These are phyloP conservation scores for Coptodon rendalli DNA, from an alignment of 2,113 vertebrate species.

Conservation along the genomic window DNA sequence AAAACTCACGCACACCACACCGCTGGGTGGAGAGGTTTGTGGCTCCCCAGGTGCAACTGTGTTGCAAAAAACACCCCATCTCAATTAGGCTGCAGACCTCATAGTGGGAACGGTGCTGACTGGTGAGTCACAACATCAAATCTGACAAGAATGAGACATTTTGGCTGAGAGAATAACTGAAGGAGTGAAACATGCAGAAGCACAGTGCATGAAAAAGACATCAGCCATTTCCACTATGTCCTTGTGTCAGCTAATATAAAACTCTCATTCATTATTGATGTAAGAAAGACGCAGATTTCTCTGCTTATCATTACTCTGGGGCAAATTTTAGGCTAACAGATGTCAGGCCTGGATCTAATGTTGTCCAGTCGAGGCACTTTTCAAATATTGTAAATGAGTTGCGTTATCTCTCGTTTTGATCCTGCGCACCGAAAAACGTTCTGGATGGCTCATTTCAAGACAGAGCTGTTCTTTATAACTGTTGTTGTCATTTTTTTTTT, in stretches of 20 bases:
- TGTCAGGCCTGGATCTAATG: not conserved
- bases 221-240: conserved; percentile 28
- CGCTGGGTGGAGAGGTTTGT: not conserved
- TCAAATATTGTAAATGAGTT: not conserved
- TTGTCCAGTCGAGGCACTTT: not conserved
- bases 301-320: conserved; percentile 59
- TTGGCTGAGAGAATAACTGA: conserved; percentile 1
- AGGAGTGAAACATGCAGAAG: conserved; percentile 4
- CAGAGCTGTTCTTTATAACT: not conserved
- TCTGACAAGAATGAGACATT: conserved; percentile 26
- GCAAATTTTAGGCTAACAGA: conserved; percentile 55
- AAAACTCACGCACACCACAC: not conserved
- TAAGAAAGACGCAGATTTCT: conserved; percentile 68
- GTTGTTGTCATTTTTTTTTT: not conserved
- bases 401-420: not conserved
- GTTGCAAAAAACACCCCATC: conserved; percentile 1
- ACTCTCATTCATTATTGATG: conserved; percentile 81
- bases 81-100: not conserved
- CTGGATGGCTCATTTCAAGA: not conserved
- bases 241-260: conserved; percentile 64
- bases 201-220: conserved; percentile 31
- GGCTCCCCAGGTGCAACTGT: conserved; percentile 4
- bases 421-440: not conserved
- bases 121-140: conserved; percentile 44
- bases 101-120: conserved; percentile 1